Conservation (phyloP, 23 tunicate species). For the Trididemnum nubilum region DNA sequence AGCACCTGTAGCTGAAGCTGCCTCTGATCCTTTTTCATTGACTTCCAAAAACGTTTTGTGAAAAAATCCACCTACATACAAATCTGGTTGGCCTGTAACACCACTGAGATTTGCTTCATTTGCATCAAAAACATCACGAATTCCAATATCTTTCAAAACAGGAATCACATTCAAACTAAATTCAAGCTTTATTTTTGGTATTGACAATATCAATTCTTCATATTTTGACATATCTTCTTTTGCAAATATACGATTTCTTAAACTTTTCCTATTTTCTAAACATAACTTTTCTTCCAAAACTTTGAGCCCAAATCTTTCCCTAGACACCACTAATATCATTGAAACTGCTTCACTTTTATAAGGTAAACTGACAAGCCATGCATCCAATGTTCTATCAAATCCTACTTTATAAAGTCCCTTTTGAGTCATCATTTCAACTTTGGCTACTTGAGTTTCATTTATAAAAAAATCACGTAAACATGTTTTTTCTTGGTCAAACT, state of each 20-base stretch:
- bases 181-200: constrained; percentile 75
- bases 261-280: not conserved
- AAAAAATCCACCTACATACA: constrained; percentile 41
- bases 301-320: constrained; percentile 41
- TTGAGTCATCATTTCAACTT: constrained; percentile 64
- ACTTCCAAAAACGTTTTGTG: constrained; percentile 89
- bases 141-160: constrained; percentile 37
- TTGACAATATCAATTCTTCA: constrained; percentile 30
- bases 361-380: constrained; percentile 52
- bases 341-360: constrained; percentile 64
- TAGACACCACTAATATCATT: constrained; percentile 65
- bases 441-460: not conserved
- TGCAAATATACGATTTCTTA: not conserved
- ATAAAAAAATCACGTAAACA: constrained; percentile 34
- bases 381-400: constrained; percentile 38
- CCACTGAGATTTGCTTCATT: constrained; percentile 39
- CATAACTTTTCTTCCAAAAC: constrained; percentile 16
- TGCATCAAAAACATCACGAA: constrained; percentile 38
- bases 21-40: constrained; percentile 90
- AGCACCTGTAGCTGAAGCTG: constrained; percentile 83
- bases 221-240: too few species aligned
- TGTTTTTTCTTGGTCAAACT: constrained; percentile 47
- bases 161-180: constrained; percentile 24
- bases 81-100: constrained; percentile 36
- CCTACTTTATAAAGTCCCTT: constrained; percentile 16